Evolutionary conservation across 1,140 invertebrate species (phyloP), one percentile per base, ranked within the genome.

Genomic region (Drosophila pruinosa): DNA sequence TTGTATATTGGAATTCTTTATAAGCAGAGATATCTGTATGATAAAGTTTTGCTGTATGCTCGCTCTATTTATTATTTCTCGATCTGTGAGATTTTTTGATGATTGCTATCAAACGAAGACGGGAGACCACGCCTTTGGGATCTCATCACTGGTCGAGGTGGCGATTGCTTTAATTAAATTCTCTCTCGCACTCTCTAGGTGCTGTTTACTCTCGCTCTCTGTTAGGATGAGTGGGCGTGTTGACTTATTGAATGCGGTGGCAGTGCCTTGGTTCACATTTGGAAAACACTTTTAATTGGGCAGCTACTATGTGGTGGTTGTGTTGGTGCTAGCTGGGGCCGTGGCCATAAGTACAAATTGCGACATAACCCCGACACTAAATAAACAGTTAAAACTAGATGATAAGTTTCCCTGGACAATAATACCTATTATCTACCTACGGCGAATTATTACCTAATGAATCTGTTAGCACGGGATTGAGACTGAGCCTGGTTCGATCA

Each of bases 321-420:
- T 45, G 45, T 22, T 41, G 56, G 14, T 50, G 41, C 10, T 47
- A 8, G 14, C 43, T 26, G 6, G 45, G 54, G 21, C 31, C 15
- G 43, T 14, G 68, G 48, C 61, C 81, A 81, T 85, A 85, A 86
- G 88, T 71, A 81, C 82, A 86, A 86, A 86, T 86, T 86, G 81
- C 81, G 82, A 82, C 82, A 86, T 86, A 86, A 88, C 82, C 81
- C 71, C 70, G 78, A 64, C 70, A 86, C 82, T 86, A 86, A 86
- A 86, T 81, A 86, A 86, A 78, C 73, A 82, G 70, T 86, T 81
- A 86, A 77, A 47, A 61, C 21, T 17, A 53, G 38, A 52, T 12
- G 53, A 47, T 48, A 24, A 2, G 14, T 39, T 15, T 14, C 47
- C 36, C 43, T 14, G 26, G 19, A 22, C 54, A 31, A 2, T 38